These are phyloP conservation scores for Terebella lapidaria DNA, from an alignment of 2,888 invertebrate species.

Conservation along the genomic window DNA sequence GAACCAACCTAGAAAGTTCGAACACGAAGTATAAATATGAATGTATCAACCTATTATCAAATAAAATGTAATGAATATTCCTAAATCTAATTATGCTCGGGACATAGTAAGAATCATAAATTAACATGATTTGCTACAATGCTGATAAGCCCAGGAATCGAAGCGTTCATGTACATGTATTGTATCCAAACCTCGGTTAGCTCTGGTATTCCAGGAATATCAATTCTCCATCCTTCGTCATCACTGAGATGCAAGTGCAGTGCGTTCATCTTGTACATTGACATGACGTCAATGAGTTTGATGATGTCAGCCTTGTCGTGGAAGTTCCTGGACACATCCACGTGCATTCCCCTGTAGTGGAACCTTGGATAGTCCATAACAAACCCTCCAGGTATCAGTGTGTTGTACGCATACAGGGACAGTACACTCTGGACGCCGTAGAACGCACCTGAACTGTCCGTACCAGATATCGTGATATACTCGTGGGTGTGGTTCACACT, in stretches of 20 bases:
- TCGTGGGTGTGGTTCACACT: neutral
- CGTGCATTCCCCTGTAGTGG: constrained; percentile 34
- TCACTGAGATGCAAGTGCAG: constrained; percentile 47
- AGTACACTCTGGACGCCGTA: constrained; percentile 17
- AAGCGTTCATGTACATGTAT: no score
- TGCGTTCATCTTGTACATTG: constrained; percentile 46
- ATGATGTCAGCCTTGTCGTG: constrained; percentile 16
- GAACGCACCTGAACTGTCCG: constrained; percentile 10
- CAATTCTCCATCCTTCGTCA: constrained; percentile 48
- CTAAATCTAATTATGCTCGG: neutral
- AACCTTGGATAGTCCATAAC: constrained; percentile 11
- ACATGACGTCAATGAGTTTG: constrained; percentile 36
- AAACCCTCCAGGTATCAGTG: neutral
- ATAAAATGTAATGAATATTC: no score
- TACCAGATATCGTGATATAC: constrained; percentile 4
- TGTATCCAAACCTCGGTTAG: constrained; percentile 43
- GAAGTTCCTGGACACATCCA: constrained; percentile 48
- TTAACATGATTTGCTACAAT: neutral
- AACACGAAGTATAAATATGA: no score
- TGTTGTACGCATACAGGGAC: constrained; percentile 5
- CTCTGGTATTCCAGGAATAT: constrained; percentile 45
- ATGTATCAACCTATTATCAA: constrained; percentile 2
- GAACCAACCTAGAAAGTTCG: constrained; percentile 32
- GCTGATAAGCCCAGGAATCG: no score
- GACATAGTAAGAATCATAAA: neutral